These are phyloP conservation scores for Balaeniceps rex DNA, from an alignment of 2,113 vertebrate genomes.

Conservation along the genomic window DNA sequence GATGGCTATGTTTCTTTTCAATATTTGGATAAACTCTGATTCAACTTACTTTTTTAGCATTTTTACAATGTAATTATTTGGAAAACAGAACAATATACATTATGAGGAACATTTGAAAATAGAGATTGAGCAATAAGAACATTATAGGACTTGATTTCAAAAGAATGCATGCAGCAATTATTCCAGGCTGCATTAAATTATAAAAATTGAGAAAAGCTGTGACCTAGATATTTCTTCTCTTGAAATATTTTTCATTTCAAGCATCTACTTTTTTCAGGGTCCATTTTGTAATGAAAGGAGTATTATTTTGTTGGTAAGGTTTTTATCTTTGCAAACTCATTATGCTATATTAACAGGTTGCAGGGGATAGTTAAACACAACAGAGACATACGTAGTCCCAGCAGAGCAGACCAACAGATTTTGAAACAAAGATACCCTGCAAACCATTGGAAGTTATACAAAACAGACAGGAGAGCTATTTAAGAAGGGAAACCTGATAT, in stretches of 20 bases:
- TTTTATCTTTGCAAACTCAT: conserved; percentile 49
- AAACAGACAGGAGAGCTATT: conserved; percentile 56
- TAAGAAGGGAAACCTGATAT: conserved; percentile 49
- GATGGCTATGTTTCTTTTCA: not conserved
- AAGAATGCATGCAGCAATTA: conserved; percentile 62
- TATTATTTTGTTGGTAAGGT: conserved; percentile 34
- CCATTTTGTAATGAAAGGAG: conserved; percentile 31
- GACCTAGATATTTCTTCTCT: conserved; percentile 54
- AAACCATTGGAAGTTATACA: conserved; percentile 59
- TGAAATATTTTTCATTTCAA: conserved; percentile 52
- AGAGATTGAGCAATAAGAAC: conserved; percentile 31
- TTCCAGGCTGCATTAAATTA: conserved; percentile 68
- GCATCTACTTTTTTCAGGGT: not conserved
- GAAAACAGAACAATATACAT: conserved; percentile 26
- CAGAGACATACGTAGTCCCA: conserved; percentile 24
- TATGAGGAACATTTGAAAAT: conserved; percentile 51
- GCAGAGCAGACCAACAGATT: not conserved
- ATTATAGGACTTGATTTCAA: conserved; percentile 56
- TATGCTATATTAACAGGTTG: conserved; percentile 60
- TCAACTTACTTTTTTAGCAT: conserved; percentile 28
- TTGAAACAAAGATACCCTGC: conserved; percentile 16
- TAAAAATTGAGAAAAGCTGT: conserved; percentile 72
- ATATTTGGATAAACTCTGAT: conserved; percentile 58
- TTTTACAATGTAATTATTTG: conserved; percentile 35
- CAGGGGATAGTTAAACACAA: conserved; percentile 46